Conservation (phyloP, 2,888 invertebrate species). For the Lamproptera curius region DNA sequence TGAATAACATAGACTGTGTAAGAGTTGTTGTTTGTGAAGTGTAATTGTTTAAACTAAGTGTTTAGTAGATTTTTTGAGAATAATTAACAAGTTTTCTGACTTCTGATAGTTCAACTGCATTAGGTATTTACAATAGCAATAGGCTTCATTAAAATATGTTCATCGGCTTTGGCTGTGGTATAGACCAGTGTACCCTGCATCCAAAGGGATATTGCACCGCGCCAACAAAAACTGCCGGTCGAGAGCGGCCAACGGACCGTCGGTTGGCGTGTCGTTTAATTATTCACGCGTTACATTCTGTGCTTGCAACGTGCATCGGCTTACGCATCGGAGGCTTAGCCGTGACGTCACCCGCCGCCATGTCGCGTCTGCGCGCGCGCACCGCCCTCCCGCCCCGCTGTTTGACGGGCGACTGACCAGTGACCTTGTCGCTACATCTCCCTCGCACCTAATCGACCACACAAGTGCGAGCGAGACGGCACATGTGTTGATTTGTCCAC, state of each 20-base stretch:
- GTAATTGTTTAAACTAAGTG: too few relatives aligned
- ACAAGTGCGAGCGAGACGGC: slow-evolving; percentile 34
- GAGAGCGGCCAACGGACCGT: slow-evolving; percentile 11
- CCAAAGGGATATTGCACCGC: slow-evolving; percentile 10
- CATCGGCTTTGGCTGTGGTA: too few relatives aligned
- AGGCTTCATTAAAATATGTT: too few relatives aligned
- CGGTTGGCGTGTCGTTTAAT: slow-evolving; percentile 34
- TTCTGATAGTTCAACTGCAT: too few relatives aligned
- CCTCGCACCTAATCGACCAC: slow-evolving; percentile 40
- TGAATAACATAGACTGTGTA: too few relatives aligned
- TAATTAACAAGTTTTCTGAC: too few relatives aligned
- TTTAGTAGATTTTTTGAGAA: too few relatives aligned
- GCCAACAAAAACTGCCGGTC: slow-evolving; percentile 14
- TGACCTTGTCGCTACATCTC: slow-evolving; percentile 69
- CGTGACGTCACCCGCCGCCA: slow-evolving; percentile 66
- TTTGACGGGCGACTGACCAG: slow-evolving; percentile 72
- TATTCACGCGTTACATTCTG: slow-evolving; percentile 44
- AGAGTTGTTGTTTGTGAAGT: too few relatives aligned
- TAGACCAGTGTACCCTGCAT: too few relatives aligned
- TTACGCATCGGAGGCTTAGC: slow-evolving; percentile 62
- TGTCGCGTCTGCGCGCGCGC: slow-evolving; percentile 54
- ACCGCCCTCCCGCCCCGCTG: slow-evolving; percentile 49
- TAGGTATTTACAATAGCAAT: too few relatives aligned
- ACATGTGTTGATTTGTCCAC: slow-evolving; percentile 63
- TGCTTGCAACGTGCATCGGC: slow-evolving; percentile 55